phyloP scores from a whole-genome alignment of 2,888 invertebrate species.

The Eurytoma californica region DNA sequence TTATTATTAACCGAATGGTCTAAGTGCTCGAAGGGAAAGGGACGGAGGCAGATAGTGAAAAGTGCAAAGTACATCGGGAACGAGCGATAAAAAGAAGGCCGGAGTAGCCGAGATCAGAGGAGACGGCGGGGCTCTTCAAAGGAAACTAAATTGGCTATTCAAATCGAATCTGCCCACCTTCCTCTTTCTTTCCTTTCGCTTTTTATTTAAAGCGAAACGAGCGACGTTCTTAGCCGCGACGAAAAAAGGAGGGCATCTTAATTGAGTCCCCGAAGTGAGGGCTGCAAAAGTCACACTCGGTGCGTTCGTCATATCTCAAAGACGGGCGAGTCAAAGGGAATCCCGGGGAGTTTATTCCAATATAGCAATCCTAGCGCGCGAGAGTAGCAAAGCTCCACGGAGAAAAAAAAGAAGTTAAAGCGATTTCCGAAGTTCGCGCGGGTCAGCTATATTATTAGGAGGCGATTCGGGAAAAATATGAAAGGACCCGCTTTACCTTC shows the following conservation, averaged over 20 bases:
- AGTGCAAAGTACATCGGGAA: too few relatives aligned
- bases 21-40: not conserved
- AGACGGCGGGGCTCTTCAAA: not conserved
- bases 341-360: too few relatives aligned
- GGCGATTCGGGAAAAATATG: too few relatives aligned
- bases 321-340: too few relatives aligned
- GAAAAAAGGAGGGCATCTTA: not conserved
- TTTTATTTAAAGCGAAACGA: slow-evolving; percentile 2
- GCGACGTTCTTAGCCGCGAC: not conserved
- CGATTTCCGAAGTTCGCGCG: too few relatives aligned
- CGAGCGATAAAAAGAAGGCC: not conserved
- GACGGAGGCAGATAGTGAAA: too few relatives aligned
- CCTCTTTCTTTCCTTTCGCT: not conserved
- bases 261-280: not conserved
- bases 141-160: slow-evolving; percentile 43
- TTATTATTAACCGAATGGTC: not conserved
- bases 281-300: not conserved
- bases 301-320: too few relatives aligned
- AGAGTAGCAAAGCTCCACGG: too few relatives aligned
- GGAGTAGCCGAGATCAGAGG: slow-evolving; percentile 20
- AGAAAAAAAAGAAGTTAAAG: too few relatives aligned
- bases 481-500: too few relatives aligned
- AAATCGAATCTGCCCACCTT: slow-evolving; percentile 26
- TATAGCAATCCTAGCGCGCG: too few relatives aligned
- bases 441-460: too few relatives aligned